Base-by-base conservation (phyloP, 2,113 vertebrate species). In the Etheostoma cragini region DNA sequence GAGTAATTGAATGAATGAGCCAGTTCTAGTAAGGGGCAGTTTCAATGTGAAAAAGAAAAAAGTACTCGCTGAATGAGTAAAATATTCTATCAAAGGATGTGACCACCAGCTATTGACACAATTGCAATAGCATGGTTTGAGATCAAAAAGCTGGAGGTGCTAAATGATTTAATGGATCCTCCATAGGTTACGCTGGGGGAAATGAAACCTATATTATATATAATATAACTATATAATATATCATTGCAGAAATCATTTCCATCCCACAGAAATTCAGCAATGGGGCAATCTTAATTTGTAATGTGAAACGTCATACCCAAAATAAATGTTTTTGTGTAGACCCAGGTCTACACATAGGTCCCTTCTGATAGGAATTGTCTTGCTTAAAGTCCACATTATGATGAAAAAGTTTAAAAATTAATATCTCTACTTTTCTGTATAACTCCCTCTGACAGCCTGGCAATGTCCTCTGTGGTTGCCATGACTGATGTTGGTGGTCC, bases 401-500 rank as follows among this genome's bases (percentile, higher is more conserved):
- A 54, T 24, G 47, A 19, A 65, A 16, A 72, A 49, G 13, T 33
- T 42, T 11, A 73, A 70, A 70, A 45, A 24, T 42, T 70, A 53
- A 69, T 76, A 52, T 73, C 24, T 52, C 75, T 57, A 70, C 11
- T 61, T 17, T 61, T 69, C 54, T 61, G 63, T 30, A 24, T 71
- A 76, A 72, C 60, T 64, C 10, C 42, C 22, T n/a, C 53, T 76
- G 70, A 83, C 77, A 88, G 78, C 57, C 33, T 53, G 81, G 81
- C 76, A 35, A 16, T 73, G 71, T 87, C 85, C 69, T 76, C 68
- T 49, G 70, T 53, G 76, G 81, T 87, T 80, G 75, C 87, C 75
- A 77, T 85, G 81, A 86, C 84, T 19, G 78, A 88, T 84, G 81
- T 72, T 89, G 68, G 79, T 66, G 76, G 78, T 86, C 81, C 35